These are phyloP conservation scores for Epirrita christyi DNA, from an alignment of 2,888 invertebrate species.

Conservation along the genomic window DNA sequence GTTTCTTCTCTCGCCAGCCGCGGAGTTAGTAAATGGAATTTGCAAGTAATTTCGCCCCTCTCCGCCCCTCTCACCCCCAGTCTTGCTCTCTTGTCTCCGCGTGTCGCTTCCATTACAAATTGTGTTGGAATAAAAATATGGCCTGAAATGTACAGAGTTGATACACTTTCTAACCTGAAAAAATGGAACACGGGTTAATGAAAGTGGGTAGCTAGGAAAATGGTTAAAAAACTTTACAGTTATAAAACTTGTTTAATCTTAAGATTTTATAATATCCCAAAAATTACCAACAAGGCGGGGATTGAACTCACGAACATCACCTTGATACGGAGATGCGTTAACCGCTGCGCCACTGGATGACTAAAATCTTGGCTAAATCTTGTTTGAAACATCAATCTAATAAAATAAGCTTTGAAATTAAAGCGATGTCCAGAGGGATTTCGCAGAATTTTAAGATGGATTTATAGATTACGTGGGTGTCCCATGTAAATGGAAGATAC, in stretches of 20 bases:
- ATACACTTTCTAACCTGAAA: neutral
- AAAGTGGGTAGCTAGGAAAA: no score
- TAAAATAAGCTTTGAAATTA: neutral
- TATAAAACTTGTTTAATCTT: no score
- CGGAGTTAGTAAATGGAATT: slow-evolving; percentile 82
- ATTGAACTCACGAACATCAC: no score
- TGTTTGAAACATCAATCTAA: no score
- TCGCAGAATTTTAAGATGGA: neutral
- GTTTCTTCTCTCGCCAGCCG: slow-evolving; percentile 74
- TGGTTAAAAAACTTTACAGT: no score
- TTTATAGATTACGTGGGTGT: neutral
- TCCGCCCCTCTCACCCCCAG: slow-evolving; percentile 49
- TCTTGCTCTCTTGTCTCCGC: slow-evolving; percentile 81
- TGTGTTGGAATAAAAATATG: slow-evolving; percentile 84
- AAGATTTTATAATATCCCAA: no score
- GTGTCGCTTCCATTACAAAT: slow-evolving; percentile 84
- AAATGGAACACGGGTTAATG: no score
- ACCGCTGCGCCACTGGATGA: no score
- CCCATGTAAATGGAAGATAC: neutral
- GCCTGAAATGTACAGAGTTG: slow-evolving; percentile 58
- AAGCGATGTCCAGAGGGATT: neutral
- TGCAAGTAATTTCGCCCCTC: slow-evolving; percentile 81
- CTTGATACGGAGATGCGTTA: no score
- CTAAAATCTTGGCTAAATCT: no score
- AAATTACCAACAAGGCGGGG: no score